A percentile compares a stretch with the other conserved stretches of the same genome.
These are phyloP conservation scores for Mohoua ochrocephala DNA, from an alignment of 2,113 vertebrate genomes.

Conservation along the genomic window DNA sequence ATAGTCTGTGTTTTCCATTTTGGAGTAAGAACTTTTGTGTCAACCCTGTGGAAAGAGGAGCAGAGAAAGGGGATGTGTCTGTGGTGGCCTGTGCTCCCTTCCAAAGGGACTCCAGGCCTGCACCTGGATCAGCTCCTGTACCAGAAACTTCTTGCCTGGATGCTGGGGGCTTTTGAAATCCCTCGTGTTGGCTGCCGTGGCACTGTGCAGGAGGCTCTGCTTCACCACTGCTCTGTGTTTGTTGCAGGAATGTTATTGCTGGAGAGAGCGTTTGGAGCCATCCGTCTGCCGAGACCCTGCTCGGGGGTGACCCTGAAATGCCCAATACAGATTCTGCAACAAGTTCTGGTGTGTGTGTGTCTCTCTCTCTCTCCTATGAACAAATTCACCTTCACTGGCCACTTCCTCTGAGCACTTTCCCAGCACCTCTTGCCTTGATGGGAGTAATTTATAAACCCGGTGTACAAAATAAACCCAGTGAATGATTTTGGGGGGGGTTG, in stretches of 20 bases:
- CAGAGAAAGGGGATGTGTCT: not conserved
- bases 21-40: not conserved
- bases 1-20: accelerated
- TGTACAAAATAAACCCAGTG: slow-evolving; percentile 17
- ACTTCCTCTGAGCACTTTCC: not conserved
- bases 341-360: not conserved
- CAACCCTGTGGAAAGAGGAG: not conserved
- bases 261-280: not conserved
- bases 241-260: not conserved
- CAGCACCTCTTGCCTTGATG: not conserved
- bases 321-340: not conserved
- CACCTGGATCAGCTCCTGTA: not conserved
- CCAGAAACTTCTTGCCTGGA: not conserved
- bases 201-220: not conserved
- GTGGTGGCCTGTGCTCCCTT: not conserved
- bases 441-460: not conserved
- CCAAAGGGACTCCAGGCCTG: not conserved
- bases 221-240: not conserved
- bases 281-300: not conserved
- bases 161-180: not conserved
- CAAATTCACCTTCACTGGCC: not conserved
- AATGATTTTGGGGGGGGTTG: not conserved
- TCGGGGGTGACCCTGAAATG: not conserved
- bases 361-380: not conserved
- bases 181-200: not conserved